These are phyloP conservation scores for Xestia c-nigrum DNA, from an alignment of 2,888 invertebrate genomes.

Conservation along the genomic window DNA sequence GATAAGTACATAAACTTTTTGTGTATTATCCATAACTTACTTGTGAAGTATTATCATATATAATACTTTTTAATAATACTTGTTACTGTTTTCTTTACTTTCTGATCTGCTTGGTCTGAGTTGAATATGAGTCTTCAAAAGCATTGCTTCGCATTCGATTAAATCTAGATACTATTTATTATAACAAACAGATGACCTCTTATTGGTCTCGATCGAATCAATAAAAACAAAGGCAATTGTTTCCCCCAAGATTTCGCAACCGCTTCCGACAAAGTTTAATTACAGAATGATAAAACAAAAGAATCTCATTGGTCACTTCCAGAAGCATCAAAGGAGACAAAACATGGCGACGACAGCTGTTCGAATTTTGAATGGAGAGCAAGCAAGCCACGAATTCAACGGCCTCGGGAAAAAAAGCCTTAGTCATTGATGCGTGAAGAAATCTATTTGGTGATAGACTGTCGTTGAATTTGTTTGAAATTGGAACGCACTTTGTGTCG, in stretches of 20 bases:
- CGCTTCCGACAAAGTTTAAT: conserved; percentile 38
- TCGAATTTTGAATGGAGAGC: conserved; percentile 75
- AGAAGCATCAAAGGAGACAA: conserved; percentile 41
- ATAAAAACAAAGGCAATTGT: conserved; percentile 61
- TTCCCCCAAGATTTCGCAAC: conserved; percentile 47
- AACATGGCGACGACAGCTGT: conserved; percentile 70
- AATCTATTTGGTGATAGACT: conserved; percentile 34
- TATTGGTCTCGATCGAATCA: conserved; percentile 35
- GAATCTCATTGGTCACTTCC: conserved; percentile 55
- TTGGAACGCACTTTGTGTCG: not conserved
- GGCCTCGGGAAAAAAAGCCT: conserved; percentile 65
- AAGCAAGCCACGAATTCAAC: conserved; percentile 66
- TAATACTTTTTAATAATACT: not conserved
- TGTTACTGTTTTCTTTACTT: not conserved
- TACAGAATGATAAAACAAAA: conserved; percentile 53
- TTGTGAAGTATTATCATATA: not conserved
- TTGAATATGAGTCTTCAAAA: not conserved
- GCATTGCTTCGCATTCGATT: not conserved
- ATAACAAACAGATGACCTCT: conserved; percentile 15
- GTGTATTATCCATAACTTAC: not conserved
- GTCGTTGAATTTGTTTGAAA: conserved; percentile 12
- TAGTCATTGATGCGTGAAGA: conserved; percentile 63
- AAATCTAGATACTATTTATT: not conserved
- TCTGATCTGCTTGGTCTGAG: not conserved
- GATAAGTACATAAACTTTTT: not conserved